phyloP scores from a whole-genome alignment of 2,113 vertebrate species.

The Chascanopsetta lugubris region DNA sequence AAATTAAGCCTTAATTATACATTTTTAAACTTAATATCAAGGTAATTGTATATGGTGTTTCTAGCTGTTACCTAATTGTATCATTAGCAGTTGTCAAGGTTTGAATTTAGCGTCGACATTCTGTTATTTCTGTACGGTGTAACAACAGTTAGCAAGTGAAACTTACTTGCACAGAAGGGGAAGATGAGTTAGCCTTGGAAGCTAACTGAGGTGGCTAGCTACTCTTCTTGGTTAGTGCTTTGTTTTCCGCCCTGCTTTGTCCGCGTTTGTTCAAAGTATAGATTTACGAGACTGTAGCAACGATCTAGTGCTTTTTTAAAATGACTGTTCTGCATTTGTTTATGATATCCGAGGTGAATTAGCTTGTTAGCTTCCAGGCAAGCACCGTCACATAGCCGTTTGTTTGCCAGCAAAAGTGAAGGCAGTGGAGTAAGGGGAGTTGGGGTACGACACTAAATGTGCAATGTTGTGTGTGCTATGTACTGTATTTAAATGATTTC shows the following conservation, averaged over 20 bases:
- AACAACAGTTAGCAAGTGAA: constrained; percentile 13
- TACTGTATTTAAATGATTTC: too few relatives aligned
- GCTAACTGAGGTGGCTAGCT: constrained; percentile 39
- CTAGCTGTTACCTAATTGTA: fast-evolving
- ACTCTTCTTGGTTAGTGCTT: neutral
- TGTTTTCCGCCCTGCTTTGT: too few relatives aligned
- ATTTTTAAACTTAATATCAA: fast-evolving
- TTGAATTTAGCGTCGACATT: neutral
- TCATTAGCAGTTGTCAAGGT: neutral
- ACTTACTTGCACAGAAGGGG: constrained; percentile 15
- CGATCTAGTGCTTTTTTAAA: neutral
- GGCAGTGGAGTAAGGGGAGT: neutral
- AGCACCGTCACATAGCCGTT: neutral
- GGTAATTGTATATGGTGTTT: neutral
- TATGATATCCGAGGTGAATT: neutral
- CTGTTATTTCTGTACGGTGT: neutral
- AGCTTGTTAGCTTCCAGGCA: constrained; percentile 17
- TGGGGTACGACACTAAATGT: neutral
- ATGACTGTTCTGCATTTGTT: neutral
- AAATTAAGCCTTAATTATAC: neutral
- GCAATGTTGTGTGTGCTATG: too few relatives aligned
- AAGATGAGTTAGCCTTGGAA: constrained; percentile 19
- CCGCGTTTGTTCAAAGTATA: neutral
- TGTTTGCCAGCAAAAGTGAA: constrained; percentile 9
- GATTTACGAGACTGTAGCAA: fast-evolving